Evolutionary conservation across 2,797 vertebrate species (phyloP).

Genomic region (Myotis daubentonii): DNA sequence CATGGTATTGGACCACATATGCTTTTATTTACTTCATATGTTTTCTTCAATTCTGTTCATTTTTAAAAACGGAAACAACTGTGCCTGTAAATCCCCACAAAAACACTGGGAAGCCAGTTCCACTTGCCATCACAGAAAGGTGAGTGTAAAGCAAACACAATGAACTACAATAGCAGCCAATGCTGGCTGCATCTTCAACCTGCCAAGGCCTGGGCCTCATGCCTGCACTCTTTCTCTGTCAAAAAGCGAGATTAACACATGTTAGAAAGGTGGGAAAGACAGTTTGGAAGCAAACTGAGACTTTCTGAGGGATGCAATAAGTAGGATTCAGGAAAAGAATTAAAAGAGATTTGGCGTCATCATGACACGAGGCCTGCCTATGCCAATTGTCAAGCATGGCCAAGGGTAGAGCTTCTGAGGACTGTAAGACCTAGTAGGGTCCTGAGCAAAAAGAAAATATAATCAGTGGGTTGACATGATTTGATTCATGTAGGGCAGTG

Average conservation of each 20-base stretch:
- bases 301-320: neutral
- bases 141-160: neutral
- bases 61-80: neutral
- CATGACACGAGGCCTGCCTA: neutral
- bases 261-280: neutral
- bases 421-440: fast-evolving
- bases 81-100: neutral
- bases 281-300: neutral
- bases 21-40: neutral
- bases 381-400: neutral
- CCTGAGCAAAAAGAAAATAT: neutral
- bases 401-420: neutral
- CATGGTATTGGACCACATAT: fast-evolving
- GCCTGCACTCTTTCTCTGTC: neutral
- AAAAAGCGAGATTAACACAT: neutral
- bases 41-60: neutral
- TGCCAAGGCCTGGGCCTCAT: neutral
- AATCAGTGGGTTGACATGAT: neutral
- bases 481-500: neutral
- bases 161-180: neutral
- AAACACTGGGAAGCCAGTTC: neutral
- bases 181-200: neutral
- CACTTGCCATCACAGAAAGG: neutral
- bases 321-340: neutral
- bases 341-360: neutral